phyloP scores from a whole-genome alignment of 2,888 invertebrate genomes.

The Melanostoma scalare region DNA sequence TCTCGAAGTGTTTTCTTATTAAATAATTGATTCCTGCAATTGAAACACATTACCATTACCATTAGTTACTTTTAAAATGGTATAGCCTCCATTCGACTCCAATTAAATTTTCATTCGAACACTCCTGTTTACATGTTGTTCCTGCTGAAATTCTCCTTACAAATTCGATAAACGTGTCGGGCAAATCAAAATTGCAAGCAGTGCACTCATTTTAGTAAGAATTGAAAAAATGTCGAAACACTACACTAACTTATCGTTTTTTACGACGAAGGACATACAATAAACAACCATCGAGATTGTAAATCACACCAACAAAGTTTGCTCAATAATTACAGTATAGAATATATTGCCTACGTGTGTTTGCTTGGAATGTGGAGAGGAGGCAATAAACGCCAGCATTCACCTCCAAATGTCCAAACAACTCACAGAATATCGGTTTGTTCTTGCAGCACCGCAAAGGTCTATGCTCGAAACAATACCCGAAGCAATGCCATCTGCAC shows the following conservation, averaged over 20 bases:
- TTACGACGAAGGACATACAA: slow-evolving; percentile 28
- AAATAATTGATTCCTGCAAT: no score
- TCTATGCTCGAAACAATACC: slow-evolving; percentile 6
- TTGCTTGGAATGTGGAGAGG: neutral
- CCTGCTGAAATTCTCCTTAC: no score
- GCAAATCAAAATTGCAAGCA: no score
- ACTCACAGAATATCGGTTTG: slow-evolving; percentile 1
- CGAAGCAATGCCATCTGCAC: slow-evolving; percentile 5
- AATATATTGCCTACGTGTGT: slow-evolving; percentile 14
- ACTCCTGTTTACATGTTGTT: no score
- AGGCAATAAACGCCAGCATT: slow-evolving; percentile 28
- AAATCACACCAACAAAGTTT: slow-evolving; percentile 18
- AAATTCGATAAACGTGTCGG: no score
- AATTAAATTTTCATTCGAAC: no score
- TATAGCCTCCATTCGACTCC: no score
- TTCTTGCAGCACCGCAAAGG: slow-evolving; percentile 1
- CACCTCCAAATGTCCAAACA: slow-evolving; percentile 21
- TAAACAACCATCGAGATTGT: slow-evolving; percentile 19
- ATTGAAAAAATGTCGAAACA: slow-evolving; percentile 12
- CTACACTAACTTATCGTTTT: slow-evolving; percentile 3
- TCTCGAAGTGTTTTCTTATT: no score
- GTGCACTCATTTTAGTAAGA: neutral
- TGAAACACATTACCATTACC: no score
- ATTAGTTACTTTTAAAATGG: no score
- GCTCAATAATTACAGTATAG: slow-evolving; percentile 8